A percentile compares a stretch with the other conserved stretches of the same genome.
phyloP scores from a whole-genome alignment of 2,113 vertebrate genomes.

The Opisthocomus hoazin region DNA sequence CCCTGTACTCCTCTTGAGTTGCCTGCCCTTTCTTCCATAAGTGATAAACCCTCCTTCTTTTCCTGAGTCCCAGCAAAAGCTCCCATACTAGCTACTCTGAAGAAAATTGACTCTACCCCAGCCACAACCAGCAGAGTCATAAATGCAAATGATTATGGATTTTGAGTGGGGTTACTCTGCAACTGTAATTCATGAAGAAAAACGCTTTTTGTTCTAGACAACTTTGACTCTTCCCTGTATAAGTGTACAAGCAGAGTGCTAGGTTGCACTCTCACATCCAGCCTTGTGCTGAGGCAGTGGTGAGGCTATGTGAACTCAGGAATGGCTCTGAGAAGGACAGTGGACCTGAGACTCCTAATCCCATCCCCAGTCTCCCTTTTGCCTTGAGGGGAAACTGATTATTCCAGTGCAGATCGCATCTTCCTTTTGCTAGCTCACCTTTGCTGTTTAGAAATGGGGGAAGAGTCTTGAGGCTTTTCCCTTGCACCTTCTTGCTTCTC shows the following conservation, averaged over 20 bases:
- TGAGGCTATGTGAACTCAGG: neutral
- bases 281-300: neutral
- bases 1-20: no score
- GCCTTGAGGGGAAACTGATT: neutral
- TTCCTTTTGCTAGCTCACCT: neutral
- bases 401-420: neutral
- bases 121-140: neutral
- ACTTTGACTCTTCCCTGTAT: neutral
- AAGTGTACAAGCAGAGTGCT: neutral
- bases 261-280: neutral
- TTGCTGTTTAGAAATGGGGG: neutral
- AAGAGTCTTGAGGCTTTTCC: neutral
- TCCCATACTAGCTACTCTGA: no score
- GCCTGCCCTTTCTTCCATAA: no score
- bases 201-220: neutral
- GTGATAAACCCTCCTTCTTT: no score
- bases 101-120: neutral
- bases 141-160: no score
- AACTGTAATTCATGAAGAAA: neutral
- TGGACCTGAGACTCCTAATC: neutral
- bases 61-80: no score
- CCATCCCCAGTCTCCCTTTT: neutral
- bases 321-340: neutral
- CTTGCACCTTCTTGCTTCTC: neutral
- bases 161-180: neutral